Percentiles rank a stretch among this genome's conserved stretches.
These are phyloP conservation scores for Drosophila suzukii DNA, from an alignment of 1,140 invertebrate species.

Conservation along the genomic window DNA sequence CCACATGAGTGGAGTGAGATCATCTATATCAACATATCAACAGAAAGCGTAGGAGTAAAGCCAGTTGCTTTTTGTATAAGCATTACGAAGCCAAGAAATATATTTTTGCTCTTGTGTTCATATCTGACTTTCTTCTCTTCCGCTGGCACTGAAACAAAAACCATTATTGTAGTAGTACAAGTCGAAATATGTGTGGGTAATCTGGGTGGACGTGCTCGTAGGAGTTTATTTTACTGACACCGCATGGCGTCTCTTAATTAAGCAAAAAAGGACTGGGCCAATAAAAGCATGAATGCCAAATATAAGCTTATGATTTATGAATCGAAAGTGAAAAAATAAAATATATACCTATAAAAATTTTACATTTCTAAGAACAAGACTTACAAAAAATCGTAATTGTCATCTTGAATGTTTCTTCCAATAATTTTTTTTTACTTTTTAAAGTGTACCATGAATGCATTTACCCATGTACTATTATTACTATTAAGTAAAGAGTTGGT, in stretches of 20 bases:
- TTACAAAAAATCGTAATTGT: no score
- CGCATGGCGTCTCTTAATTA: conserved; percentile 68
- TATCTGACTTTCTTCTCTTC: conserved; percentile 18
- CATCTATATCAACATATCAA: neutral
- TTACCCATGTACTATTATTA: no score
- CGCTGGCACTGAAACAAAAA: conserved; percentile 16
- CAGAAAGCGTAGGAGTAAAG: neutral
- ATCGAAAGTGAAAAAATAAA: neutral
- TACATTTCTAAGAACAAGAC: no score
- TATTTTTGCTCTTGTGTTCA: conserved; percentile 58
- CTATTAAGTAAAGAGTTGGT: no score
- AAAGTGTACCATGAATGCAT: no score
- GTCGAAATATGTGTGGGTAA: conserved; percentile 1
- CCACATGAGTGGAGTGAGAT: neutral
- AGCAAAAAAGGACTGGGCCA: conserved; percentile 37
- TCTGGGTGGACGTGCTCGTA: conserved; percentile 5
- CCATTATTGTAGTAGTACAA: neutral
- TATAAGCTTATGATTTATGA: conserved; percentile 64
- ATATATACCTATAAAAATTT: no score
- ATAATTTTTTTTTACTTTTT: neutral
- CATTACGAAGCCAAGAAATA: neutral
- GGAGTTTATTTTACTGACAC: conserved; percentile 40
- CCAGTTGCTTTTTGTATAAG: neutral
- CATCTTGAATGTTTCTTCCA: no score
- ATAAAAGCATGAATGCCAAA: conserved; percentile 26